phyloP scores from a whole-genome alignment of 2,113 vertebrate genomes.

The Grallaria varia region DNA sequence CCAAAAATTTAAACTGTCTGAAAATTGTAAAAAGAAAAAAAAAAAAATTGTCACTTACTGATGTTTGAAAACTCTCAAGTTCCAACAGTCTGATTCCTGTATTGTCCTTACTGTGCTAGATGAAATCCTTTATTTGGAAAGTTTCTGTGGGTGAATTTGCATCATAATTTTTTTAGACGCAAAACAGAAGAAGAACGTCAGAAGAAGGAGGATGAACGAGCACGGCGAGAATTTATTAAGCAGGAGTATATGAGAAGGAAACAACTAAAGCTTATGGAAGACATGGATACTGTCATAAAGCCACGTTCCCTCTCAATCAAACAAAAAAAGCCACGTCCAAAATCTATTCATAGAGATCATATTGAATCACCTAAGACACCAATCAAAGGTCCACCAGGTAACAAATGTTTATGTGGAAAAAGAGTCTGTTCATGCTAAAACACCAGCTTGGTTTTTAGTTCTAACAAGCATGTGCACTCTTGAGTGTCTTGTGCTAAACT shows the following conservation, averaged over 20 bases:
- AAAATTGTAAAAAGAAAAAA: background rate
- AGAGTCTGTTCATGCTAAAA: conserved; percentile 70
- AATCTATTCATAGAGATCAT: conserved; percentile 93
- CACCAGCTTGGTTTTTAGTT: conserved; percentile 68
- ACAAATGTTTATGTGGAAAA: conserved; percentile 9
- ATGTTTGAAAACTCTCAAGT: background rate
- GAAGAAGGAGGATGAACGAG: conserved; percentile 93
- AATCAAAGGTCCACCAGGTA: conserved; percentile 91
- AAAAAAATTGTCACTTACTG: background rate
- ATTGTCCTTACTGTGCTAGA: background rate
- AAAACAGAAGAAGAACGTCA: conserved; percentile 94
- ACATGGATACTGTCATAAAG: conserved; percentile 93
- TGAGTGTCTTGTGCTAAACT: background rate
- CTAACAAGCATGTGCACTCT: conserved; percentile 14
- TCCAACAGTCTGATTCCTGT: background rate
- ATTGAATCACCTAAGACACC: conserved; percentile 91
- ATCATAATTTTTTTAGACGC: conserved; percentile 70
- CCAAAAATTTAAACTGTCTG: background rate
- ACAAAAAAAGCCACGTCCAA: conserved; percentile 89
- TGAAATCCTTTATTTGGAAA: background rate
- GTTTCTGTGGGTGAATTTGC: background rate
- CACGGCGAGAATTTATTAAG: conserved; percentile 92
- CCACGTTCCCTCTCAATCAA: conserved; percentile 79
- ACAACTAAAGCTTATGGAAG: conserved; percentile 95
- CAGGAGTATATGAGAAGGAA: conserved; percentile 96